Evolutionary conservation across 1,140 invertebrate species (phyloP), one percentile per base, ranked within the genome.

Genomic region (Grapholita molesta): DNA sequence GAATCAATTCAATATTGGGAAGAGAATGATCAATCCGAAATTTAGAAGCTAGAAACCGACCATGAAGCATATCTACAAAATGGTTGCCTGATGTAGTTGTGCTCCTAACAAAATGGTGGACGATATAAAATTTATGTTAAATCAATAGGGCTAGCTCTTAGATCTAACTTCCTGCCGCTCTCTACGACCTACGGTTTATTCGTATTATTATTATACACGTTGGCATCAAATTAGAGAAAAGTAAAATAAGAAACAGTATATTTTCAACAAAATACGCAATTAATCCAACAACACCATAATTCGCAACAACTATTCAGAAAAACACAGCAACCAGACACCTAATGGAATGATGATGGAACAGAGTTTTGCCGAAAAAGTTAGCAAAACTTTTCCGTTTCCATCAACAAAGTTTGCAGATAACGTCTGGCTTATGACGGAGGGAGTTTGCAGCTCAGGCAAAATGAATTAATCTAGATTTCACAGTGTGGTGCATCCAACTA

Each of bases 61-160:
- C 4, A 28, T 30, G 11, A 12, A 28, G n/a, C 55, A 28, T 61
- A 61, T 32, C 73, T 74, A 70, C 79, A 84, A 86, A 84, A 86
- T 88, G 82, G 84, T 82, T 80, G 83, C 82, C 83, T 80, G 74
- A 77, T 84, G 75, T 78, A 66, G 71, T 75, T 72, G 72, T 78
- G 76, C 70, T 74, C 67, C 33, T 52, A 72, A 82, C 88, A 90
- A 89, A 88, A 89, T 90, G 88, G 86, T 85, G 82, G 87, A 86
- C 84, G 83, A 81, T 77, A 83, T 84, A 79, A 82, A 81, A 79
- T 82, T 82, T 69, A 84, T 84, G 80, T 84, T 84, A 74, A 85
- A 89, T 86, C 87, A 81, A 89, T 85, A 84, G 71, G 75, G 76
- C 77, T 79, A 75, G 76, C 42, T 3, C 9, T 12, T 21, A 48